phyloP scores from a whole-genome alignment of 2,113 vertebrate genomes.

The Colaptes auratus region DNA sequence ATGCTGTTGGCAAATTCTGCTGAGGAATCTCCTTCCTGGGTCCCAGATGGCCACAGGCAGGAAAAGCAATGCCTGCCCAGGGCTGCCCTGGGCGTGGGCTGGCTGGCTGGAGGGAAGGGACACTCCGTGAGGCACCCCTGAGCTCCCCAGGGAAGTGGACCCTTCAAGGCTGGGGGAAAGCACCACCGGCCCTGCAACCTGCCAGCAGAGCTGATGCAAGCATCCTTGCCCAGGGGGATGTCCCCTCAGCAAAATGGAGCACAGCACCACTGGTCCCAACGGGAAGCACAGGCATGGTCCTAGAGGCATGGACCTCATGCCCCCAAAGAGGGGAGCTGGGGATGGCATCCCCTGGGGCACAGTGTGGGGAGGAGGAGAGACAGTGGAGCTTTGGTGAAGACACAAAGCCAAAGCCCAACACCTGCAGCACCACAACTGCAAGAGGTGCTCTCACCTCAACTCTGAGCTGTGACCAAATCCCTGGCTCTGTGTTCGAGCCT shows the following conservation, averaged over 20 bases:
- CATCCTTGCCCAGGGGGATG: neutral
- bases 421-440: neutral
- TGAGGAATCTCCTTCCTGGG: neutral
- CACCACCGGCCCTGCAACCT: neutral
- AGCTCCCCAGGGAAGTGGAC: neutral
- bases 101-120: neutral
- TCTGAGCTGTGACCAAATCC: neutral
- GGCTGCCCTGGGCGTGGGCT: neutral
- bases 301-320: accelerated
- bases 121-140: neutral
- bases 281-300: accelerated
- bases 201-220: accelerated
- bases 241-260: neutral
- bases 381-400: neutral
- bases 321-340: accelerated
- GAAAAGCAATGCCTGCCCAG: accelerated
- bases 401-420: neutral
- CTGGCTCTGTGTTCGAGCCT: neutral
- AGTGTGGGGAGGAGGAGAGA: neutral
- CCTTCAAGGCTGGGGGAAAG: neutral
- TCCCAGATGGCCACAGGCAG: neutral
- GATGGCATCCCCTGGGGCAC: neutral
- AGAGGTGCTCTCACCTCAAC: accelerated
- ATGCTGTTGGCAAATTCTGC: neutral
- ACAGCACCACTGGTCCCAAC: accelerated